Conservation (phyloP, 2,888 invertebrate genomes). For the Dolomedes plantarius region DNA sequence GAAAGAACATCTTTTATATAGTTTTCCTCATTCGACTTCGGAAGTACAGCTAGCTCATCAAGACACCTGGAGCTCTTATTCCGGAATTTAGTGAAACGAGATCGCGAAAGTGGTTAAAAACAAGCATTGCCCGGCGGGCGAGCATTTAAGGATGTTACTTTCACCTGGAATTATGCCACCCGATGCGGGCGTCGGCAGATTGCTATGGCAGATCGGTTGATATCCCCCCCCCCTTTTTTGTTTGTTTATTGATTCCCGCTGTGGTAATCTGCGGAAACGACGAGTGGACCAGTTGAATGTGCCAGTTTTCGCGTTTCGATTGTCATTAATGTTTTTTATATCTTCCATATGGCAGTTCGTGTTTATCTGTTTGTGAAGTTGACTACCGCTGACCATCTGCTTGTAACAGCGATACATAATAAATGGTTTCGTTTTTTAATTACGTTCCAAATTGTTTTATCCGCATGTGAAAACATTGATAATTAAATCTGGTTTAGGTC, state of each 20-base stretch:
- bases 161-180: conserved; percentile 41
- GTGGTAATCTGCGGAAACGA: conserved; percentile 20
- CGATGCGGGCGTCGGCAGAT: conserved; percentile 28
- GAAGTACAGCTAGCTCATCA: not conserved
- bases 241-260: conserved; percentile 45
- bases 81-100: conserved; percentile 8
- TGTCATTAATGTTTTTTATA: not conserved
- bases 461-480: not conserved
- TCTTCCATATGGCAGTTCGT: not conserved
- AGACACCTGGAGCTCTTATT: conserved; percentile 15
- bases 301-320: not conserved
- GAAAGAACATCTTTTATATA: not conserved
- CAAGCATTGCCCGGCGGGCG: conserved; percentile 12
- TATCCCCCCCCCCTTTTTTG: not conserved
- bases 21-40: not conserved
- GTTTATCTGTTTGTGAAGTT: not conserved
- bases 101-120: conserved; percentile 18
- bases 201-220: not conserved
- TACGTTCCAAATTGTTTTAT: not conserved
- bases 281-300: not conserved
- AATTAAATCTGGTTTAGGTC: not conserved
- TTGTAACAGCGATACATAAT: not conserved
- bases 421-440: not conserved
- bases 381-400: not conserved
- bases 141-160: conserved; percentile 9